These are phyloP conservation scores for Cheiracanthium punctorium DNA, from an alignment of 2,888 invertebrate species.

Conservation along the genomic window DNA sequence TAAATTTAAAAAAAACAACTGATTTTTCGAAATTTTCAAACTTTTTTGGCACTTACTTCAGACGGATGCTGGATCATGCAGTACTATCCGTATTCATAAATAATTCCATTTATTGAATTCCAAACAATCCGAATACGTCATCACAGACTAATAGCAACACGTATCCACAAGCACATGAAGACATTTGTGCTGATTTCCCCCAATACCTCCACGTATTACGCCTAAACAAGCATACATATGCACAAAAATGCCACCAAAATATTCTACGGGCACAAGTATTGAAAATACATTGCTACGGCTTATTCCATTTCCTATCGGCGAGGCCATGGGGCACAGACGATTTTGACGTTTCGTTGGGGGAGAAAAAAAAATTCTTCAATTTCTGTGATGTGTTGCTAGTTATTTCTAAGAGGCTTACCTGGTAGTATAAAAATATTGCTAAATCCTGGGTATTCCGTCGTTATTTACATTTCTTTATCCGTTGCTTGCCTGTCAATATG, in stretches of 20 bases:
- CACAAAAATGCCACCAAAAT: neutral
- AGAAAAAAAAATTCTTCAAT: conserved; percentile 8
- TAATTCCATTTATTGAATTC: neutral
- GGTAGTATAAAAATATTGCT: neutral
- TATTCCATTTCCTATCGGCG: conserved; percentile 43
- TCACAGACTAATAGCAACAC: conserved; percentile 2
- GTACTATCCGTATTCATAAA: neutral
- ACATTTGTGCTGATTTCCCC: neutral
- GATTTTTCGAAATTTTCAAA: too few species aligned
- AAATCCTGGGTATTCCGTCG: neutral
- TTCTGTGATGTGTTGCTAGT: neutral
- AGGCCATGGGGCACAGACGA: conserved; percentile 33
- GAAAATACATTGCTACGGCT: conserved; percentile 39
- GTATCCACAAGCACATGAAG: neutral
- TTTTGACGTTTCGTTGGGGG: conserved; percentile 38
- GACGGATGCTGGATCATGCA: neutral
- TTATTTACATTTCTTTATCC: conserved; percentile 17
- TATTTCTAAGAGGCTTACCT: neutral
- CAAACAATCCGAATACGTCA: neutral
- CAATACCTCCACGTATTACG: too few species aligned
- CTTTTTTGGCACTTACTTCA: neutral
- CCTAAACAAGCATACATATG: neutral
- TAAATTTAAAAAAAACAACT: too few species aligned
- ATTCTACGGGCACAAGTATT: neutral
- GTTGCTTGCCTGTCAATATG: conserved; percentile 24